Evolutionary conservation across 2,113 vertebrate species (phyloP).

Genomic region (Lepus europaeus): DNA sequence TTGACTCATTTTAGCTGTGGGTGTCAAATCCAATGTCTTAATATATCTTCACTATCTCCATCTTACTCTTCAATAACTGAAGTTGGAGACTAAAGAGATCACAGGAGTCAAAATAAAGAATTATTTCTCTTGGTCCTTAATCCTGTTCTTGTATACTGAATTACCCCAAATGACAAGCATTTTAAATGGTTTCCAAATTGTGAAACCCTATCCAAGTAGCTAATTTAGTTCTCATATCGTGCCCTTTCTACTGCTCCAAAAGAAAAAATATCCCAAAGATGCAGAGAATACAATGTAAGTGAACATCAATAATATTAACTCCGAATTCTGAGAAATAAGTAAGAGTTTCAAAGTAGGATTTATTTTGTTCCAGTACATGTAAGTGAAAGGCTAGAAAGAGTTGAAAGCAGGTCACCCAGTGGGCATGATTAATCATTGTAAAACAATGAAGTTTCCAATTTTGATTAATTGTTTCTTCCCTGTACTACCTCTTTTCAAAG

Average conservation of each 20-base stretch:
- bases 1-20: background rate
- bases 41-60: background rate
- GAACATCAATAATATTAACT: background rate
- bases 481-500: background rate
- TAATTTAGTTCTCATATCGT: background rate
- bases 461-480: background rate
- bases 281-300: background rate
- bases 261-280: background rate
- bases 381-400: background rate
- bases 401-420: background rate
- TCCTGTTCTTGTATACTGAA: background rate
- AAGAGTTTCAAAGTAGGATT: slow-evolving; percentile 4
- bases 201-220: background rate
- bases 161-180: background rate
- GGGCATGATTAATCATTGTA: background rate
- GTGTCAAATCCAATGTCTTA: background rate
- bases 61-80: background rate
- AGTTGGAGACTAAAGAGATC: background rate
- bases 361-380: background rate
- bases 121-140: background rate
- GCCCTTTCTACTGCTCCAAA: background rate
- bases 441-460: slow-evolving; percentile 32
- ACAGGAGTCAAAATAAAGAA: background rate
- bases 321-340: slow-evolving; percentile 51
- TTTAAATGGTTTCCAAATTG: background rate